These are phyloP conservation scores for Laticauda colubrina DNA, from an alignment of 2,113 vertebrate genomes.

Conservation along the genomic window DNA sequence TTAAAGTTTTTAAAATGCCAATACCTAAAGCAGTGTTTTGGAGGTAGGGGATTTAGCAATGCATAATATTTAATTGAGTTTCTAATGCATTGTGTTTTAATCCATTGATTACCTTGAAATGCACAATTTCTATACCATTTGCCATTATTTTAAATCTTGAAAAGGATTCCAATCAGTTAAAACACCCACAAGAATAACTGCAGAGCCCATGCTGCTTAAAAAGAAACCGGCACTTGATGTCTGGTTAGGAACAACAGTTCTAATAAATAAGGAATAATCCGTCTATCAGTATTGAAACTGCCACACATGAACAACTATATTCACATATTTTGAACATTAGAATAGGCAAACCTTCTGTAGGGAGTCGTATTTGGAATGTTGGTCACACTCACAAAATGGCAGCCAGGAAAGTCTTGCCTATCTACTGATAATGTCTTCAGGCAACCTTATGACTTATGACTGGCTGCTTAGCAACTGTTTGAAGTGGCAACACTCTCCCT, in stretches of 20 bases:
- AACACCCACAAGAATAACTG: not conserved
- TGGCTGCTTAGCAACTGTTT: not conserved
- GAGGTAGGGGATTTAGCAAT: not conserved
- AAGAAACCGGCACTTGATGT: not conserved
- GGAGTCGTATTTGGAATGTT: not conserved
- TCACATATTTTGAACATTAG: not conserved
- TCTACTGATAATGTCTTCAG: not conserved
- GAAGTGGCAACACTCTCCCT: not conserved
- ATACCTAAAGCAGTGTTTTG: not conserved
- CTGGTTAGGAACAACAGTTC: not conserved
- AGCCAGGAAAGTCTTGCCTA: not conserved
- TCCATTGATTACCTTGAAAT: not conserved
- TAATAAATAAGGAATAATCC: not conserved
- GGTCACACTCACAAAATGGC: not conserved
- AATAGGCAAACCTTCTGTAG: not conserved
- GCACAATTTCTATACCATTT: not conserved
- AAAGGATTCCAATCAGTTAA: not conserved
- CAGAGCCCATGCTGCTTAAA: not conserved
- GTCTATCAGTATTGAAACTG: not conserved
- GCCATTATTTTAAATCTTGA: not conserved
- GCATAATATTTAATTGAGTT: not conserved
- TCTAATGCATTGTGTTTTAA: not conserved
- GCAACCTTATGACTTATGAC: not conserved
- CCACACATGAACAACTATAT: slow-evolving; percentile 35
- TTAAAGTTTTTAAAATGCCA: not conserved